Evolutionary conservation across 2,113 vertebrate genomes (phyloP), one percentile per base, ranked within the genome.

Genomic region (Gadus macrocephalus): DNA sequence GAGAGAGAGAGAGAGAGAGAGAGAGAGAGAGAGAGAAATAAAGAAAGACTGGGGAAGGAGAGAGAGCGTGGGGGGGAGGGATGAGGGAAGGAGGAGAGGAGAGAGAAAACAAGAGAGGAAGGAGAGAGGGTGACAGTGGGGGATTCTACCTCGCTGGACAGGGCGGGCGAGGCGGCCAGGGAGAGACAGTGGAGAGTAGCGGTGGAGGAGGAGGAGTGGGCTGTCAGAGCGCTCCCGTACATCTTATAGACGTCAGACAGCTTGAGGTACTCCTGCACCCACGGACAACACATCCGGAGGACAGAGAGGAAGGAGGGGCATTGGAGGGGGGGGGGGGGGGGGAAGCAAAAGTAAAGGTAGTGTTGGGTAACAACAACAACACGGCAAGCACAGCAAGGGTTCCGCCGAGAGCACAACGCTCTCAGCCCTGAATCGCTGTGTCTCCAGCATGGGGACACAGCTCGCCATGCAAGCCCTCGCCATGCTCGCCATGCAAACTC

Each of bases 211-310:
- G 89, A 69, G 56, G 87, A 92, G 83, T 87, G 83, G 73, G 90
- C 77, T 71, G 92, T 89, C 84, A 64, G 87, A 85, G 80, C 81
- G 71, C 78, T 85, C 79, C 89, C 89, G 87, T 92, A 94, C 91
- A 96, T 93, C 92, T 92, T 94, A 93, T 93, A 93, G 87, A 93
- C 92, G 89, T 95, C 94, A 87, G 94, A 91, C 81, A 95, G 93
- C 89, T 90, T 94, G 89, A 95, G 92, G 92, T 94, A 94, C 83
- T 95, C 96, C 95, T 95, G 90, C 79, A 80, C 35, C 63, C 5
- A 79, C 72, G 78, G 76, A 77, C 84, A 76, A 38, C 74, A 73
- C 68, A 78, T 35, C 69, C 42, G 14, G 19, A 67, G 66, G 67
- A 70, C 59, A 64, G 12, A 60, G 64, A 61, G 42, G 42, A 49